Base-by-base conservation (phyloP, 2,797 vertebrate genomes). In the Spinibarbus caldwelli region DNA sequence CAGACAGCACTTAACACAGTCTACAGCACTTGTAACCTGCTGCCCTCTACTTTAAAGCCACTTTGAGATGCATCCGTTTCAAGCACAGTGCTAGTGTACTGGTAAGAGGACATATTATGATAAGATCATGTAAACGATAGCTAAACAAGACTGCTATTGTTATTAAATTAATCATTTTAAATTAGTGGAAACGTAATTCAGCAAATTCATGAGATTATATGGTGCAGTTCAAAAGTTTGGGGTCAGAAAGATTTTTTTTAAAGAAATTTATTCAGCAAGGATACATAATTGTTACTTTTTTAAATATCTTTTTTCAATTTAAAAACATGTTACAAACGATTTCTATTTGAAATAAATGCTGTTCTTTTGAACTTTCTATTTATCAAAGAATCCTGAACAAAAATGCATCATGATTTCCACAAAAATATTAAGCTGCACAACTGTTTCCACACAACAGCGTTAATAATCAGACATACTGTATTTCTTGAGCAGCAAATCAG, bases 1-100 rank as follows among this genome's bases (percentile, higher is more conserved):
- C 94, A 96, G 91, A 71, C 91, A 93, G 93, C 95, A 95, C 94
- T 97, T 96, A 95, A 94, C 94, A 93, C 92, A 87, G 85, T 90
- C 78, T 83, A 87, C 80, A 89, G 91, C 93, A 87, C 86, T 93
- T 85, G 91, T 91, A 90, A 92, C 89, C 87, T 88, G 66, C 91
- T 91, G 91, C 84, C 83, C 66, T 72, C 92, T 91, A 93, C 93
- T 93, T 94, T 88, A 81, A 84, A 78, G 75, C 84, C 87, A 88
- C 87, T 89, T 88, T 86, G 31, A 85, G 82, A 78, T 78, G 83
- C 87, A 68, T 88, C 84, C 8, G 4, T 89, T 87, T 90, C 77
- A 86, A 86, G 47, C 38, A 68, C 73, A 64, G 26, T 17, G 76
- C 41, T 70, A 47, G 82, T 76, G 85, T 75, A 76, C 43, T 79